Evolutionary conservation across 2,888 invertebrate species (phyloP), one percentile per base, ranked within the genome.

Genomic region (Nomada goodeniana): DNA sequence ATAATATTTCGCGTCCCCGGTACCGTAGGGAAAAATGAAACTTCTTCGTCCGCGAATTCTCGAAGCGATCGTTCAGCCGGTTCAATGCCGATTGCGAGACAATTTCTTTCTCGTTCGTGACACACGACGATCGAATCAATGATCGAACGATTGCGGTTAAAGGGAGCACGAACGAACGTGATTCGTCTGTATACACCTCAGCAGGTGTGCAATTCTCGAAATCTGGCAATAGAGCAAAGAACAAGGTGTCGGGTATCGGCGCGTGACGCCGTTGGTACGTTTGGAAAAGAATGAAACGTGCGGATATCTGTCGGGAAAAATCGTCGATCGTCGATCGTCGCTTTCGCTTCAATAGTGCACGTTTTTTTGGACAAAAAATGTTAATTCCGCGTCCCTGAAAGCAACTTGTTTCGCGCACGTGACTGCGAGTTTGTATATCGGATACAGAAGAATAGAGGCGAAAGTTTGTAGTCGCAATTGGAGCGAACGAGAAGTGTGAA

Each of bases 191-290:
- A 13, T 36, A 13, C 50, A 10, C 20, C 29, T 52, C n/a, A 15
- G 23, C 23, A 36, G 26, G n/a, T 42, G n/a, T 42, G 44, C 20
- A 18, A 61, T 71, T 29, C 18, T 5, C 29, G 53, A 61, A 61
- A 13, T 53, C n/a, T 11, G 7, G 44, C 15, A 15, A 15, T 52
- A 26, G 65, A 29, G 42, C 20, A 26, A 68, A 50, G 53, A 61
- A 61, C 29, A 55, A 68, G n/a, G 20, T 26, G 52, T 36, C 53
- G 60, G 13, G 67, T 76, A 78, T 76, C 53, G 76, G 76, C 53
- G 77, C 77, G 77, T 78, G 77, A 79, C 77, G 61, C 11, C n/a
- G 60, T 76, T 61, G 13, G 5, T 44, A 68, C 50, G 18, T 29
- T n/a, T 20, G 23, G 13, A n/a, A 29, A 36, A 47, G 57, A 69